These are phyloP conservation scores for Folsomia manolachei DNA, from an alignment of 2,888 invertebrate species.

Conservation along the genomic window DNA sequence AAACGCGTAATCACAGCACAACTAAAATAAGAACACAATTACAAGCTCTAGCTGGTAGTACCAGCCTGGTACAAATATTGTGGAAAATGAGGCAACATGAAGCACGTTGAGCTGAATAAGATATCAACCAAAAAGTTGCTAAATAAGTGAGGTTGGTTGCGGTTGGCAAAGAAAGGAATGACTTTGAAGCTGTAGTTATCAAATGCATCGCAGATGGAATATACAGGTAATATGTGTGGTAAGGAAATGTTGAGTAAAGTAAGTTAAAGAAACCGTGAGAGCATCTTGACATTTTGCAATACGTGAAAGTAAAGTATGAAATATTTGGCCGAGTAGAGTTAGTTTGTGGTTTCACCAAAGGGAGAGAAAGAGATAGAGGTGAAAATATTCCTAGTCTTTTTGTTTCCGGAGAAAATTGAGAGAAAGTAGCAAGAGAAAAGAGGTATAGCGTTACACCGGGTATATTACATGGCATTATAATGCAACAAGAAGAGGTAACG, in stretches of 20 bases:
- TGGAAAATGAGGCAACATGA: background rate
- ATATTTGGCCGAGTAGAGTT: background rate
- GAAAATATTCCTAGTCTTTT: too few species aligned
- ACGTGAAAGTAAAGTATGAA: background rate
- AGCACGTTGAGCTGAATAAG: too few species aligned
- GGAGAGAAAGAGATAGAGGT: too few species aligned
- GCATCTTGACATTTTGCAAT: background rate
- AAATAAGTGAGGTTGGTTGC: background rate
- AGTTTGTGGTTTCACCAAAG: background rate
- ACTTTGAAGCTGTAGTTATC: background rate
- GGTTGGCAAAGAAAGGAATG: background rate
- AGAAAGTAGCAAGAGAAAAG: background rate
- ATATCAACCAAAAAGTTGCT: too few species aligned
- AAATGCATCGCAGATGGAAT: too few species aligned
- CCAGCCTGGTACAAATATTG: too few species aligned
- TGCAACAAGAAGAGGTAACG: background rate
- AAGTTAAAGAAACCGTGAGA: background rate
- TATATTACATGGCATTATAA: background rate
- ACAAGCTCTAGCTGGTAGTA: too few species aligned
- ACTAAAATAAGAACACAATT: too few species aligned
- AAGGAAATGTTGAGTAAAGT: background rate
- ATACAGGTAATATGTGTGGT: background rate
- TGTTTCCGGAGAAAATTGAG: too few species aligned
- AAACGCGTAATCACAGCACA: too few species aligned
- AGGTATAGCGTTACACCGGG: background rate